Conservation (phyloP, 2,113 vertebrate species). For the Microcebus murinus region DNA sequence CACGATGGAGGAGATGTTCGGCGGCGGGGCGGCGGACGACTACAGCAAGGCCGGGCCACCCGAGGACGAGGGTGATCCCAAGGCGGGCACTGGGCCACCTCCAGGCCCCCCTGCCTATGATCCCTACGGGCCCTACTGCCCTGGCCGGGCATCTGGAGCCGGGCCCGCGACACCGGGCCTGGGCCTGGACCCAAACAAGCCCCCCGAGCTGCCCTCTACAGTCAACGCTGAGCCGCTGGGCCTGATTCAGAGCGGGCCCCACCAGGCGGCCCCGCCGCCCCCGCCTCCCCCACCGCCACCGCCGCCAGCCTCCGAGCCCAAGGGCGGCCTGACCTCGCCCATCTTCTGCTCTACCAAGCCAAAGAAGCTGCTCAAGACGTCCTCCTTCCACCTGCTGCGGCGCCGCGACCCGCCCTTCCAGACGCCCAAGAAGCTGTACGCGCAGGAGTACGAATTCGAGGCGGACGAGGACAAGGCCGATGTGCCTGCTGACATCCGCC, state of each 20-base stretch:
- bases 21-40: constrained; percentile 86
- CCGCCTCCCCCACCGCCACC: fast-evolving
- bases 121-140: constrained; percentile 77
- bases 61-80: constrained; percentile 85
- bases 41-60: constrained; percentile 89
- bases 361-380: constrained; percentile 95
- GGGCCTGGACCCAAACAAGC: constrained; percentile 91
- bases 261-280: constrained; percentile 15
- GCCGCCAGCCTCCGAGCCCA: constrained; percentile 70
- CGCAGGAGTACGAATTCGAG: constrained; percentile 96
- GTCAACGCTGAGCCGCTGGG: constrained; percentile 95
- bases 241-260: constrained; percentile 91
- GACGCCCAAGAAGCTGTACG: constrained; percentile 94
- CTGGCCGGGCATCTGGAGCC: constrained; percentile 36
- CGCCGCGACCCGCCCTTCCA: constrained; percentile 92
- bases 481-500: constrained; percentile 93
- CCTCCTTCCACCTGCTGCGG: constrained; percentile 94
- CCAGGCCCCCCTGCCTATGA: constrained; percentile 83
- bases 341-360: constrained; percentile 96
- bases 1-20: constrained; percentile 98
- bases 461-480: constrained; percentile 95
- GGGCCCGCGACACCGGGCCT: constrained; percentile 73
- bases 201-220: constrained; percentile 93
- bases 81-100: constrained; percentile 85
- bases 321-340: constrained; percentile 89